A percentile compares a stretch with the other conserved stretches of the same genome.
Evolutionary conservation across 1,140 invertebrate species (phyloP).

Genomic region (Platyscapa corneri): DNA sequence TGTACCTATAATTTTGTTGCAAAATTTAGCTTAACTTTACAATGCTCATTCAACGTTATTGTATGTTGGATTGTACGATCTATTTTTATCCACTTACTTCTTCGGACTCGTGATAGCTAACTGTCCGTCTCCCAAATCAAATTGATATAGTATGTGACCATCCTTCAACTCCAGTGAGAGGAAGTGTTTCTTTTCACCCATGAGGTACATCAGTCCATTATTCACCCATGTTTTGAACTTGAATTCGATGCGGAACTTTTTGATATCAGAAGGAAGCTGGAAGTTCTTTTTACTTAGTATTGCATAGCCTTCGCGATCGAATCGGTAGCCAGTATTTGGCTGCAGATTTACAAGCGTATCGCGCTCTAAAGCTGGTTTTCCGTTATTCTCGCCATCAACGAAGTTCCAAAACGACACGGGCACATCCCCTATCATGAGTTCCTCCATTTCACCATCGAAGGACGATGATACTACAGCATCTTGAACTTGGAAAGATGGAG

Average conservation of each 20-base stretch:
- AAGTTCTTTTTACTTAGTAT: constrained; percentile 78
- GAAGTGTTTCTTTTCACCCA: constrained; percentile 84
- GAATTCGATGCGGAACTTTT: constrained; percentile 77
- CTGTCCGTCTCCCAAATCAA: constrained; percentile 80
- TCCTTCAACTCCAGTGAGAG: constrained; percentile 88
- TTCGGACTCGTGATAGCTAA: constrained; percentile 76
- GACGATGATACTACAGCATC: constrained; percentile 80
- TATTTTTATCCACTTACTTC: constrained; percentile 47
- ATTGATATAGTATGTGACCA: constrained; percentile 84
- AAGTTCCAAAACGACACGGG: constrained; percentile 97
- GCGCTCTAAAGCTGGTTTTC: constrained; percentile 82
- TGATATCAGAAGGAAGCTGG: constrained; percentile 75
- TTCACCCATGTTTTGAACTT: constrained; percentile 90
- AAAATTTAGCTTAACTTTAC: background rate
- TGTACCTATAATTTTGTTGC: constrained; percentile 73
- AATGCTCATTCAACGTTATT: background rate
- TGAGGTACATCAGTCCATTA: constrained; percentile 91
- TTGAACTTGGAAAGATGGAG: constrained; percentile 81
- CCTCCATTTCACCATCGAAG: constrained; percentile 94
- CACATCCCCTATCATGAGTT: constrained; percentile 90
- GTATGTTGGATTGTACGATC: too few relatives aligned
- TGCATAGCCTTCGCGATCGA: constrained; percentile 90
- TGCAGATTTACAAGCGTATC: constrained; percentile 79
- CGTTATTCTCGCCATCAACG: constrained; percentile 84
- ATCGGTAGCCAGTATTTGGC: constrained; percentile 83